phyloP scores from a whole-genome alignment of 2,888 invertebrate genomes.

The Podabrus alpinus region DNA sequence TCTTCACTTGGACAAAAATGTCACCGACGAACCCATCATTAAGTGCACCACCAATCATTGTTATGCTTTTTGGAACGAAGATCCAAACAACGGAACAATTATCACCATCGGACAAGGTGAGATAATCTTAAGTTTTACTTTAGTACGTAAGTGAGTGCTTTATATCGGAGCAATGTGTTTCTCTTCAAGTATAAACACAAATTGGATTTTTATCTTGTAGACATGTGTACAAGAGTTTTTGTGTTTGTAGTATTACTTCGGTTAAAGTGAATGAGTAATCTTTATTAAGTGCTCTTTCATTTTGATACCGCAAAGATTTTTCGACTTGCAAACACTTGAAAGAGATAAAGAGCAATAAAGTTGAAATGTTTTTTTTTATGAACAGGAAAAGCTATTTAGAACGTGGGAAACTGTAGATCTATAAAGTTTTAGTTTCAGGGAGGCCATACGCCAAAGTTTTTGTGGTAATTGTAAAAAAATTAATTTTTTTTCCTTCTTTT shows the following conservation, averaged over 20 bases:
- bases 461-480: no score
- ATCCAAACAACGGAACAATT: constrained; percentile 63
- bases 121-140: constrained; percentile 15
- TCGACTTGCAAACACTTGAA: neutral
- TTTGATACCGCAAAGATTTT: neutral
- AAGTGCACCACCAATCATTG: constrained; percentile 54
- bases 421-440: neutral
- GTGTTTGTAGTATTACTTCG: constrained; percentile 3
- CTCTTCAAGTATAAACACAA: neutral
- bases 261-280: neutral
- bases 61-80: constrained; percentile 73
- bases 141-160: neutral
- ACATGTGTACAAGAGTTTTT: neutral
- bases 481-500: no score
- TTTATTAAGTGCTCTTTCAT: neutral
- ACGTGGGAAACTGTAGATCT: neutral
- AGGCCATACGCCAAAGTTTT: no score
- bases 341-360: neutral
- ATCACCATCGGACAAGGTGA: constrained; percentile 73
- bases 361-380: neutral
- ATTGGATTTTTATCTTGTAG: neutral
- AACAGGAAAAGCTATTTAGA: neutral
- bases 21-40: constrained; percentile 17
- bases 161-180: neutral
- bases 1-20: constrained; percentile 35